Evolutionary conservation across 2,113 vertebrate genomes (phyloP), one percentile per base, ranked within the genome.

Genomic region (Hypomesus transpacificus): DNA sequence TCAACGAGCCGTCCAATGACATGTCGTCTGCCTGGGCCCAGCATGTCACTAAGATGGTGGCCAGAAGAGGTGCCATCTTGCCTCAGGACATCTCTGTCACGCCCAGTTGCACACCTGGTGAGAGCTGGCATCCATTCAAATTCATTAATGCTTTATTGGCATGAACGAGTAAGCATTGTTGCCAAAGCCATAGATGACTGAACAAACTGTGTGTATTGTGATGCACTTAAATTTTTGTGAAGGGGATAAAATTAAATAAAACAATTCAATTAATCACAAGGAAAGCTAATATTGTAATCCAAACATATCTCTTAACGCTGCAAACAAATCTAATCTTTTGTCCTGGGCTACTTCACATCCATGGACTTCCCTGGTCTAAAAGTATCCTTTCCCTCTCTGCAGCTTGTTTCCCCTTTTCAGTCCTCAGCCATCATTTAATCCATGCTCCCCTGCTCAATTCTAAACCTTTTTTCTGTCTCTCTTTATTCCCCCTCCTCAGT

Each of bases 21-120:
- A 87, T 98, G 82, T 98, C 96, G 13, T 99, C 97, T 0, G 95
- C 96, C 0, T 99, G 97, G 97, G 96, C 95, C 0, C 96, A 96
- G 82, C 96, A 99, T 1, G 95, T 98, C 85, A 97, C 95, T 66
- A 99, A 98, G 88, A 99, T 99, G 94, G 97, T 99, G 81, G 96
- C 97, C 80, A 91, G 97, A 75, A 91, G 97, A 85, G 97, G 96
- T 0, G 97, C 97, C 22, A 99, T 99, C 84, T 89, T 99, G 73
- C 97, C 97, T 16, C 95, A 99, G 89, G 97, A 98, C 69, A 82
- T 99, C 80, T 98, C 97, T 0, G 94, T 98, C 17, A 98, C 96
- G 0, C 95, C 96, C 0, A 95, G 96, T 22, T 95, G 95, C 0
- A 96, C 96, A 0, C 96, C 96, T 81, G 95, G 96, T 95, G 87